These are phyloP conservation scores for Gymnothorax reevesii DNA, from an alignment of 2,797 vertebrate genomes.

Conservation along the genomic window DNA sequence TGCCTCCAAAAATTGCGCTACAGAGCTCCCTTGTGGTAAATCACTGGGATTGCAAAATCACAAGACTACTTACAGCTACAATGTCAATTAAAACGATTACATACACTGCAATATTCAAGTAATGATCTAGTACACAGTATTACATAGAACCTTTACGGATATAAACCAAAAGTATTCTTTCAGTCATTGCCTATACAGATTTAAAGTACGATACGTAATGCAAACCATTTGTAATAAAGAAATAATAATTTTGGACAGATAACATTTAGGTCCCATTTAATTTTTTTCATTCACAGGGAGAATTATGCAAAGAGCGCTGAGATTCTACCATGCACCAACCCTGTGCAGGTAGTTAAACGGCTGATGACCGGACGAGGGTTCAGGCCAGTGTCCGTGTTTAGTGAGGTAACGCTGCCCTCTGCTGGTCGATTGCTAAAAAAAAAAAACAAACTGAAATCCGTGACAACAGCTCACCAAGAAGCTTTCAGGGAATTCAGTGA, in stretches of 20 bases:
- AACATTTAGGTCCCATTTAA: background rate
- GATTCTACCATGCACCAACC: background rate
- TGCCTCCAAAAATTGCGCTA: background rate
- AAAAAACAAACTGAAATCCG: background rate
- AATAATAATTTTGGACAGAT: background rate
- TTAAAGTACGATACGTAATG: no score
- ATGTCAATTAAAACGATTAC: background rate
- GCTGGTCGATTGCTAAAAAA: constrained; percentile 32
- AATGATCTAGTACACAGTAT: no score
- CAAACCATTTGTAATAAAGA: background rate
- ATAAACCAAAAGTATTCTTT: no score
- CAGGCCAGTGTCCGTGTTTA: background rate
- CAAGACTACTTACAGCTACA: background rate
- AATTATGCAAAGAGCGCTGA: background rate
- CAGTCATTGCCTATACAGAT: no score
- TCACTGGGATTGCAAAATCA: background rate
- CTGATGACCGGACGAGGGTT: background rate
- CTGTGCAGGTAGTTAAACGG: background rate
- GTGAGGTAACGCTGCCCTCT: constrained; percentile 38
- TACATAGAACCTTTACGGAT: no score
- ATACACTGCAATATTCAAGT: no score
- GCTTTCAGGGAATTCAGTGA: background rate
- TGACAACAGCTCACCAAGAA: background rate
- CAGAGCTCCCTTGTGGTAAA: constrained; percentile 19
- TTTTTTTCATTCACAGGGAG: background rate